Base-by-base conservation (phyloP, 2,888 invertebrate genomes). In the Globia sparganii region DNA sequence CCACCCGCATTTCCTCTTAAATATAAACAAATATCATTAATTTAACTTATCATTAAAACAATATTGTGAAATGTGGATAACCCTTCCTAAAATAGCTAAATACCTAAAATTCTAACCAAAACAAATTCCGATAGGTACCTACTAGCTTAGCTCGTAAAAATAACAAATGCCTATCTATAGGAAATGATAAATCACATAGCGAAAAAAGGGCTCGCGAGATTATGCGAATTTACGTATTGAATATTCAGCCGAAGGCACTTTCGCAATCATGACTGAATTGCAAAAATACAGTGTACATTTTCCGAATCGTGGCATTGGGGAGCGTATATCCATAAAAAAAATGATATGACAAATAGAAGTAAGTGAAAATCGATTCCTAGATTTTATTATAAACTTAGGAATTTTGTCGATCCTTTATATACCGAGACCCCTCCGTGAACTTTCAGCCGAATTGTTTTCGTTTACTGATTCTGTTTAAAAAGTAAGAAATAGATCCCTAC, bases 201-300 rank as follows among this genome's bases (percentile, higher is more conserved):
- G 64, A 82, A 76, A 87, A 86, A 87, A 87, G 61, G 75, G 72
- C 77, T 84, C 64, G 79, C 75, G 59, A 85, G 78, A 86, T 87
- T 86, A 87, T 87, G 79, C 81, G 82, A 86, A 90, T 90, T 88
- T 87, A 80, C 90, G 86, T 88, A 90, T 88, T 87, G 87, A 90
- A 88, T 90, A 86, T 89, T 88, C 82, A 79, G 83, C 88, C 86
- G 65, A 82, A 83, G 87, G 88, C 89, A 86, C 83, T 87, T 84
- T 79, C 72, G 74, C 85, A 86, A 88, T 86, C 84, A 90, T 88
- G 87, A 78, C 67, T 74, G 71, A 75, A 85, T 84, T 78, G 82
- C 71, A 75, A 86, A 88, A 88, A 86, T 84, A 85, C 76, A 72
- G 66, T 61, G 53, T 77, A 72, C 69, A 80, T 88, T 87, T 80